A percentile compares a stretch with the other conserved stretches of the same genome.
phyloP scores from a whole-genome alignment of 2,797 vertebrate genomes.

The Leucoraja ocellata region DNA sequence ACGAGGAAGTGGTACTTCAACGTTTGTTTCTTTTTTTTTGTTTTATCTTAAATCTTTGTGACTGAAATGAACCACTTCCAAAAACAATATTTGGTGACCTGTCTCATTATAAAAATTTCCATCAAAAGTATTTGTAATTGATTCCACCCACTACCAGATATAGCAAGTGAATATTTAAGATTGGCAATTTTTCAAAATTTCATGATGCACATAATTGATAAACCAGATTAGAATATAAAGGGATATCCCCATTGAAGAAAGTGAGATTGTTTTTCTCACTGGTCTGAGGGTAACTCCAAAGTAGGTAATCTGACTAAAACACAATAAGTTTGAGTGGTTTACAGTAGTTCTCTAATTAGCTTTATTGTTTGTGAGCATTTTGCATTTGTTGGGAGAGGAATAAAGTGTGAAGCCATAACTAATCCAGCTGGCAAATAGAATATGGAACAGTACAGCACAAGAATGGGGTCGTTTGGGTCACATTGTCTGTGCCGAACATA shows the following conservation, averaged over 20 bases:
- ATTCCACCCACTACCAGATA: background rate
- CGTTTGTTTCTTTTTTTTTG: no score
- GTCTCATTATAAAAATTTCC: background rate
- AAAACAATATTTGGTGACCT: background rate
- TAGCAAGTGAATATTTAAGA: background rate
- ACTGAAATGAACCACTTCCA: background rate
- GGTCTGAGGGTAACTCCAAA: background rate
- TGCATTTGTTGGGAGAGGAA: background rate
- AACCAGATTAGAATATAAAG: background rate
- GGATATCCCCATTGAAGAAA: background rate
- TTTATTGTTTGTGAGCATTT: background rate
- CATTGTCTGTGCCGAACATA: no score
- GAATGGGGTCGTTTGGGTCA: no score
- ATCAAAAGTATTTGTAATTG: background rate
- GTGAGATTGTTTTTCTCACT: background rate
- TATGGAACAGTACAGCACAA: no score
- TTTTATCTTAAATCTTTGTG: background rate
- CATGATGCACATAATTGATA: background rate
- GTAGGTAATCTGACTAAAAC: background rate
- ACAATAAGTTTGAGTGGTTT: background rate
- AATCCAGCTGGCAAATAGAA: background rate
- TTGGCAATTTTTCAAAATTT: background rate
- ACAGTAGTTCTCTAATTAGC: background rate
- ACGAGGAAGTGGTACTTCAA: background rate
- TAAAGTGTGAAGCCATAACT: background rate